Evolutionary conservation across 2,888 invertebrate genomes (phyloP), one percentile per base, ranked within the genome.

Genomic region (Geophilus truncorum): DNA sequence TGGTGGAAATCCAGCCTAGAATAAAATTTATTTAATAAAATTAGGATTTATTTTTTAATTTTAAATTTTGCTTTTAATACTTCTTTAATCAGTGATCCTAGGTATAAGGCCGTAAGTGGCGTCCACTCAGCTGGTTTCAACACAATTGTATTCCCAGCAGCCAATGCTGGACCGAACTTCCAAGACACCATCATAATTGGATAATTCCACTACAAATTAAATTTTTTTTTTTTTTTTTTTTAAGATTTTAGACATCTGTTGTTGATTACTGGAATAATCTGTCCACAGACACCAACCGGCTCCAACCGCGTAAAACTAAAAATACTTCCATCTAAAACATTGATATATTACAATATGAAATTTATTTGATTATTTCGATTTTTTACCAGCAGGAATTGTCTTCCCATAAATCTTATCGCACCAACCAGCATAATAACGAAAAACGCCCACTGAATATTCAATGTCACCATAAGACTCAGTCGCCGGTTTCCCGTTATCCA

Each of bases 401-500:
- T 92, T 91, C 21, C 96, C 96, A 84, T 92, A 92, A 85, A 93
- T 92, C 88, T 96, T 96, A 86, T 96, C 95, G 78, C 93, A 91
- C 92, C 92, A 94, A 32, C 95, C 95, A 81, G 94, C 95, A 86
- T 93, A 93, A 85, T 94, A 94, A 4, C 85, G 85, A 9, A 89
- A 78, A 4, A 84, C 82, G 30, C 83, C 83, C 5, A 85, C 83
- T 1, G 85, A 82, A 36, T 82, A 83, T 1, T 84, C 82, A 21
- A 88, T 83, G 80, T 89, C 88, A 6, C 83, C 84, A 12, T 86
- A 87, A 7, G 90, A 86, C 23, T 87, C 85, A 78, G 85, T 83
- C 81, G 86, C 88, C 0, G 90, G 88, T 83, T 90, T 90, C 45
- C 90, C 90, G 85, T 90, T 90, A 85, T 89, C 88, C 81, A 88